Base-by-base conservation (phyloP, 2,888 invertebrate species). In the Ethmia dodecea region DNA sequence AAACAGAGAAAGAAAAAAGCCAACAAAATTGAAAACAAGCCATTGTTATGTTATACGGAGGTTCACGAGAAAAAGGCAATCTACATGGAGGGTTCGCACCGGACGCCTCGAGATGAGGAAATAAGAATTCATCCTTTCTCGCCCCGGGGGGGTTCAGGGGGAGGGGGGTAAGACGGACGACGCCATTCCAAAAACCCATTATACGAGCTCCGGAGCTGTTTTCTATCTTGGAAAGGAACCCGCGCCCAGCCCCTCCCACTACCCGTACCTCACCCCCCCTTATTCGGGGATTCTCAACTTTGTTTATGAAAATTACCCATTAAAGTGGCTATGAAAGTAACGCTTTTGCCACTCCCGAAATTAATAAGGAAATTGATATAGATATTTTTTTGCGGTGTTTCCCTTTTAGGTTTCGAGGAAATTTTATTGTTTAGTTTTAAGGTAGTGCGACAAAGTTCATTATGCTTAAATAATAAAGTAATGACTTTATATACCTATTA, bases 121-220 rank as follows among this genome's bases (percentile, higher is more conserved):
- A 86, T 86, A 84, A 86, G 86, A 86, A 86, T 86, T 86, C 86
- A 86, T 87, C 86, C 84, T 81, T 80, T 80, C 81, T 74, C 79
- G 77, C 75, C 70, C 63, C 60, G 46, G 49, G 45, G 47, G 49
- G 52, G 55, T 56, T 56, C 55, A 53, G 62, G 60, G 59, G 69
- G 72, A 65, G 67, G 77, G 81, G 77, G 73, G 76, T 78, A 89
- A 89, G 90, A 89, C 87, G 89, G 88, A 89, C 89, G 89, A 89
- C 88, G 89, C 88, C 88, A 90, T 90, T 91, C 89, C 90, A 88
- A 88, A 89, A 89, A 89, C 87, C 89, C 89, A 89, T 89, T 89
- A 89, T 89, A 89, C 89, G 86, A 89, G 88, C 88, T 80, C 87
- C 76, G 80, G 88, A 86, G 87, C 89, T 89, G 89, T 88, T 88